Evolutionary conservation across 2,888 invertebrate genomes (phyloP).

Genomic region (Caradrina kadenii): DNA sequence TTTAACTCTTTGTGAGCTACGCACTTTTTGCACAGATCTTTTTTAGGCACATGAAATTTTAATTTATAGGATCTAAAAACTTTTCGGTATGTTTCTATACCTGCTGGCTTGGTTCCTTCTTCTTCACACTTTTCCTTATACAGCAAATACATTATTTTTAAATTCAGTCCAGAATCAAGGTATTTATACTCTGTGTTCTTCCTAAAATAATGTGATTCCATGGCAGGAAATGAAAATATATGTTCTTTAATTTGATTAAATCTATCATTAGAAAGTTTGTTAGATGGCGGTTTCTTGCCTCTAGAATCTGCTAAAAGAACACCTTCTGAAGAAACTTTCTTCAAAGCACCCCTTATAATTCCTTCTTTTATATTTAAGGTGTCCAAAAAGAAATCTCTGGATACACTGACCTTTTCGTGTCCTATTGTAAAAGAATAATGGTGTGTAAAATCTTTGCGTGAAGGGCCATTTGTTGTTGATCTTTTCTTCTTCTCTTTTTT

Average conservation of each 20-base stretch:
- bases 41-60: constrained; percentile 30
- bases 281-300: constrained; percentile 22
- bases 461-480: too few relatives aligned
- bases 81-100: constrained; percentile 15
- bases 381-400: constrained; percentile 16
- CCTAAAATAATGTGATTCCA: constrained; percentile 15
- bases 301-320: constrained; percentile 8
- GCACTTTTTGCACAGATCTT: too few relatives aligned
- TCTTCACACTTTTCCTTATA: constrained; percentile 15
- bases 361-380: constrained; percentile 10
- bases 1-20: too few relatives aligned
- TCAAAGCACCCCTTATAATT: constrained; percentile 17
- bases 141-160: constrained; percentile 10
- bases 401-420: neutral
- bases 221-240: constrained; percentile 13
- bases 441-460: too few relatives aligned
- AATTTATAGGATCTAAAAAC: constrained; percentile 25
- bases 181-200: constrained; percentile 1
- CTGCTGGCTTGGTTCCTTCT: neutral
- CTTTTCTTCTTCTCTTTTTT: too few relatives aligned
- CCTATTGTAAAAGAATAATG: too few relatives aligned
- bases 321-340: constrained; percentile 4
- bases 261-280: constrained; percentile 10
- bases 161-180: constrained; percentile 13
- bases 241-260: neutral